Evolutionary conservation across 2,888 invertebrate genomes (phyloP).

Genomic region (Sarcophaga subvicina): DNA sequence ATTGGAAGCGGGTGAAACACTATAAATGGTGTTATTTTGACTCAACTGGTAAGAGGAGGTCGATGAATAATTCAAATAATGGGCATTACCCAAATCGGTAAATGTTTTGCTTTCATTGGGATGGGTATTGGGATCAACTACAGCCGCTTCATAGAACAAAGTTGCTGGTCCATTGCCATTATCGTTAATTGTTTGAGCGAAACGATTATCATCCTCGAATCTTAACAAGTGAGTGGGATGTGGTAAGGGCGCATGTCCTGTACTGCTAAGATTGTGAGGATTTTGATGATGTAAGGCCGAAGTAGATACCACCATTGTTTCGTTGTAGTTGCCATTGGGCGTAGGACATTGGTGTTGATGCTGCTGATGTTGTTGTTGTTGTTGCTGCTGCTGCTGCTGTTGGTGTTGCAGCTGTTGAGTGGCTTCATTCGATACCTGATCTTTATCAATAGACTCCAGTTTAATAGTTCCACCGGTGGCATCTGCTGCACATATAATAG

Average conservation of each 20-base stretch:
- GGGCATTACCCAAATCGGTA: slow-evolving; percentile 78
- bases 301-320: slow-evolving; percentile 76
- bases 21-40: slow-evolving; percentile 77
- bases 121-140: slow-evolving; percentile 77
- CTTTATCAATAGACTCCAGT: slow-evolving; percentile 79
- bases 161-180: slow-evolving; percentile 74
- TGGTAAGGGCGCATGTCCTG: slow-evolving; percentile 34
- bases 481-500: slow-evolving; percentile 77
- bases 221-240: slow-evolving; percentile 68
- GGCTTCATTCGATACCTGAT: slow-evolving; percentile 72
- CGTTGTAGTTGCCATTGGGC: slow-evolving; percentile 75
- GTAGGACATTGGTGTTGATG: slow-evolving; percentile 77
- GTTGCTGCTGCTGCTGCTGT: slow-evolving; percentile 71
- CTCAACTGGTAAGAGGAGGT: slow-evolving; percentile 75
- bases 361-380: slow-evolving; percentile 72
- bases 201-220: slow-evolving; percentile 73
- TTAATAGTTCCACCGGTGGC: slow-evolving; percentile 75
- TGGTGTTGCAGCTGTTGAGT: slow-evolving; percentile 72
- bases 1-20: slow-evolving; percentile 73
- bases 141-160: slow-evolving; percentile 76
- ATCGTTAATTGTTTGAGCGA: slow-evolving; percentile 64
- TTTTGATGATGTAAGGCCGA: slow-evolving; percentile 69
- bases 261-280: slow-evolving; percentile 61
- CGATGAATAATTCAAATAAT: slow-evolving; percentile 76
- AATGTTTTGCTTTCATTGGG: slow-evolving; percentile 79